These are phyloP conservation scores for Tetramorium bicarinatum DNA, from an alignment of 2,888 invertebrate genomes.

Conservation along the genomic window DNA sequence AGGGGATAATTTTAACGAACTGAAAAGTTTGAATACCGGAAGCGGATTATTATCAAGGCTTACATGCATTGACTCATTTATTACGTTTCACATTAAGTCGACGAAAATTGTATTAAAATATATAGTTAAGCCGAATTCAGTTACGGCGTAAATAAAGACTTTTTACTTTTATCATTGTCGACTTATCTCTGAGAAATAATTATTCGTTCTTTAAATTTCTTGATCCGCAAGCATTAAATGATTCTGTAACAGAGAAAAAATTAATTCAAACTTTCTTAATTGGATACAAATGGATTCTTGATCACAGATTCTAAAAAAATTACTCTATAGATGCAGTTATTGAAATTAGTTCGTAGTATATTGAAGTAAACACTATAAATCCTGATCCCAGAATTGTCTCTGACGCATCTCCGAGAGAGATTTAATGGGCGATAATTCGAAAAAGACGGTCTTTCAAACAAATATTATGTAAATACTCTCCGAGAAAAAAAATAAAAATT, in stretches of 20 bases:
- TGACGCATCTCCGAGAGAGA: background rate
- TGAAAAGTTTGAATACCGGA: background rate
- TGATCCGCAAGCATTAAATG: background rate
- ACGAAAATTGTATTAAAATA: background rate
- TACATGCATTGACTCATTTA: background rate
- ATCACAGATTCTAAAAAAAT: background rate
- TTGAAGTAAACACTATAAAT: background rate
- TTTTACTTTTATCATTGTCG: background rate
- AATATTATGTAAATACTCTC: constrained; percentile 1
- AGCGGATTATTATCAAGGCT: no score
- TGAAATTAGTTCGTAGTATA: background rate
- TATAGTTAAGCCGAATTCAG: background rate
- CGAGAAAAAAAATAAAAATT: background rate
- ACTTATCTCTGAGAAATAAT: background rate
- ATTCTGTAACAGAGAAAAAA: background rate
- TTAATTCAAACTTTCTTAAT: background rate
- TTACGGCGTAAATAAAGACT: background rate
- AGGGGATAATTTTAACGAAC: background rate
- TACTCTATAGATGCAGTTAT: background rate
- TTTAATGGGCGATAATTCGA: background rate
- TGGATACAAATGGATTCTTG: background rate
- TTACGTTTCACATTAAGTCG: background rate
- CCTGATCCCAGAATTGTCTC: background rate
- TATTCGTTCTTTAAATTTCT: background rate
- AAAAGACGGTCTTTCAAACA: background rate